Conservation (phyloP, 2,797 vertebrate species). For the Sarcoramphus papa region DNA sequence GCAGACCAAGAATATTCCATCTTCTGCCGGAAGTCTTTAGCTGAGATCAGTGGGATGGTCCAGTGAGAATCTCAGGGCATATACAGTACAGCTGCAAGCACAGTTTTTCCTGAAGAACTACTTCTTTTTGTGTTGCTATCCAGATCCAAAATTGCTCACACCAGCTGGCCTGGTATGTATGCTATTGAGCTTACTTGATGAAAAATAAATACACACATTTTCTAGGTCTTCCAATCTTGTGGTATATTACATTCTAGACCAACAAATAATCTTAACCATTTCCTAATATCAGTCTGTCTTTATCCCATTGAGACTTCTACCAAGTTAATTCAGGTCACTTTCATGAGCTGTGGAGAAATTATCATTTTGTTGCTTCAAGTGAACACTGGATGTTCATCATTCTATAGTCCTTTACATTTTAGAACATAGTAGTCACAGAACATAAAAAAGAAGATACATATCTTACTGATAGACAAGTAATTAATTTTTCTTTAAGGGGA, state of each 20-base stretch:
- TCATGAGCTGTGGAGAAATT: background rate
- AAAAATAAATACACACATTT: background rate
- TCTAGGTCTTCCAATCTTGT: background rate
- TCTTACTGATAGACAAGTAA: constrained; percentile 56
- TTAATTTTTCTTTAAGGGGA: constrained; percentile 30
- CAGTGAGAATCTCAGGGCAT: background rate
- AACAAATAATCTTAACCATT: background rate
- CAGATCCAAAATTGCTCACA: background rate
- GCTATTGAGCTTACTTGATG: background rate
- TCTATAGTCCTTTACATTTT: background rate
- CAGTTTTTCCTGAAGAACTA: background rate
- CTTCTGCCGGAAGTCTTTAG: background rate
- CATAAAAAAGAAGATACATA: constrained; percentile 29
- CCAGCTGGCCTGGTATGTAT: background rate
- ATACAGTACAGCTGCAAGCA: background rate
- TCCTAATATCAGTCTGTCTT: background rate
- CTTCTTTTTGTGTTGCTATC: background rate
- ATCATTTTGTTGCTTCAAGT: background rate
- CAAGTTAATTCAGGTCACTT: background rate
- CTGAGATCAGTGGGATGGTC: background rate
- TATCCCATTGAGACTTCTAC: background rate
- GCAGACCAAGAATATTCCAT: background rate
- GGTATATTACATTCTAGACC: background rate
- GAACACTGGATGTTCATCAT: background rate
- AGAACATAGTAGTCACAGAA: background rate